These are phyloP conservation scores for Virgularia gustaviana DNA, from an alignment of 92 coral and sea anemone species.

Conservation along the genomic window DNA sequence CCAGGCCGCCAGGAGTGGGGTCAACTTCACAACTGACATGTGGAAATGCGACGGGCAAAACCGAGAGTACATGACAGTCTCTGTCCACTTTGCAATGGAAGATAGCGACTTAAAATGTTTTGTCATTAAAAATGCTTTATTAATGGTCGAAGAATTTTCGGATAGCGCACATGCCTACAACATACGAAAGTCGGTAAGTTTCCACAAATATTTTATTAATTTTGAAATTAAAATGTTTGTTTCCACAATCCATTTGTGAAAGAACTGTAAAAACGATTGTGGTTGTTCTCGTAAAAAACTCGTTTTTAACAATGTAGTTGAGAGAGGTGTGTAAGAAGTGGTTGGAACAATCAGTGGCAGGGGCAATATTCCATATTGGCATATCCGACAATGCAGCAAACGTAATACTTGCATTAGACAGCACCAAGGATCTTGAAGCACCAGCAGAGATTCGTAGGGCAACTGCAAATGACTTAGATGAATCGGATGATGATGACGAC, in stretches of 20 bases:
- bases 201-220: no score
- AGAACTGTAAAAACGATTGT: background rate
- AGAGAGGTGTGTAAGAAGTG: background rate
- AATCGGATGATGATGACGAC: background rate
- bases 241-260: background rate
- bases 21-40: conserved; percentile 20
- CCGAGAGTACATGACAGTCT: conserved; percentile 15
- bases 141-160: conserved; percentile 4
- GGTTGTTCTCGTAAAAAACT: no score
- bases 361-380: background rate
- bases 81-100: conserved; percentile 14
- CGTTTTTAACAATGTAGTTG: conserved; percentile 16
- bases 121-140: conserved; percentile 13
- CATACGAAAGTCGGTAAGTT: conserved; percentile 15
- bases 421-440: background rate
- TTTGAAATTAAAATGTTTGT: background rate
- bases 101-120: background rate
- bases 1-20: background rate
- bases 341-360: background rate
- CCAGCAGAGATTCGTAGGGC: background rate
- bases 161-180: conserved; percentile 21
- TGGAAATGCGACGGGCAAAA: conserved; percentile 12
- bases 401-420: background rate
- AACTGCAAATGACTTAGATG: background rate
- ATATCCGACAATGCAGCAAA: conserved; percentile 17